Conservation (phyloP, 2,797 vertebrate species). For the Arctocebus calabarensis region DNA sequence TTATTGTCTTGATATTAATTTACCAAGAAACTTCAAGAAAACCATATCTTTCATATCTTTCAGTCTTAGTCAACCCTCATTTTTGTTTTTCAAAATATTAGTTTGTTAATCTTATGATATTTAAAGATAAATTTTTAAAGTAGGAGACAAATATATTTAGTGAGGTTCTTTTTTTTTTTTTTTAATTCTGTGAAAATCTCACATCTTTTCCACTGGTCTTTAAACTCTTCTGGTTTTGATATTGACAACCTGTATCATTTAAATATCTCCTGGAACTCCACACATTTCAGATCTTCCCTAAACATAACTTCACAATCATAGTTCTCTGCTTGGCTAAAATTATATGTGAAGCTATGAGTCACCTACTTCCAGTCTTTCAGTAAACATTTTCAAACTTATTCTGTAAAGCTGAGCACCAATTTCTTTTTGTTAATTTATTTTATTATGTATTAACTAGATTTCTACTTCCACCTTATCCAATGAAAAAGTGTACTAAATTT, state of each 20-base stretch:
- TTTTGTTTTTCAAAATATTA: slow-evolving; percentile 53
- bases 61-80: not conserved
- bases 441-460: slow-evolving; percentile 3
- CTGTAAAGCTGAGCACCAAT: not conserved
- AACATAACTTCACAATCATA: not conserved
- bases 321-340: not conserved
- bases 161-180: not conserved
- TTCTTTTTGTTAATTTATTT: slow-evolving; percentile 48
- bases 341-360: not conserved
- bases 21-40: slow-evolving; percentile 49
- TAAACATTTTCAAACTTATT: slow-evolving; percentile 36
- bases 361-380: not conserved
- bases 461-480: slow-evolving; percentile 1
- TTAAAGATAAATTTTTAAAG: slow-evolving; percentile 56
- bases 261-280: slow-evolving; percentile 3
- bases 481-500: slow-evolving; percentile 10
- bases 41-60: slow-evolving; percentile 30
- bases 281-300: not conserved
- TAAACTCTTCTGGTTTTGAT: slow-evolving; percentile 42
- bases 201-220: not conserved
- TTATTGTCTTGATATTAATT: slow-evolving; percentile 53
- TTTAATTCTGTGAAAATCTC: not conserved
- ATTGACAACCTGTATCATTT: slow-evolving; percentile 6
- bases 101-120: not conserved
- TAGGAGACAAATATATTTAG: not conserved